Percentiles rank a stretch among this genome's conserved stretches.
These are phyloP conservation scores for Poeciliopsis retropinna DNA, from an alignment of 2,113 vertebrate genomes.

Conservation along the genomic window DNA sequence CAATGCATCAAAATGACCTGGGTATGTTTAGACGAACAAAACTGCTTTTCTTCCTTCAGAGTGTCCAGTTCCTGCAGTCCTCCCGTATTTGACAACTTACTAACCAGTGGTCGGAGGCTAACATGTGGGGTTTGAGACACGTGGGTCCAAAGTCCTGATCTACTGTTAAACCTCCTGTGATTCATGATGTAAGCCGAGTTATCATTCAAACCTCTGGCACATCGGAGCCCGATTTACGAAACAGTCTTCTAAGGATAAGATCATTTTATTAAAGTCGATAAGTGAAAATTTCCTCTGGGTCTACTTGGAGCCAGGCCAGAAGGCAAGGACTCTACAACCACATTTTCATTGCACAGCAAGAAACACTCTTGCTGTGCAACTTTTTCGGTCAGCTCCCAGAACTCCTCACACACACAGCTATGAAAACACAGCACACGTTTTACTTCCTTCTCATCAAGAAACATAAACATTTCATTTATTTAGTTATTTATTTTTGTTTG, in stretches of 20 bases:
- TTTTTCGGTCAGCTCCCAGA: conserved; percentile 39
- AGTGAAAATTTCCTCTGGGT: conserved; percentile 54
- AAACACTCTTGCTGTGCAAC: conserved; percentile 25
- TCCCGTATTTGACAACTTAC: neutral
- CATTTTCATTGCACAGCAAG: conserved; percentile 47
- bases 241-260: conserved; percentile 50
- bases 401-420: conserved; percentile 1
- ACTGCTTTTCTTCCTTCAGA: neutral
- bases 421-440: conserved; percentile 2
- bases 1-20: neutral
- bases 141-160: neutral
- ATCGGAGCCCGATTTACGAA: conserved; percentile 46
- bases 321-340: conserved; percentile 60
- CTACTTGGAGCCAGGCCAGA: conserved; percentile 59
- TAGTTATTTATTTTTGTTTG: neutral
- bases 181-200: neutral
- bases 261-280: conserved; percentile 50
- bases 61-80: neutral
- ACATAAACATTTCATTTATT: neutral
- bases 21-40: neutral
- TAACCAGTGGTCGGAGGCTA: neutral
- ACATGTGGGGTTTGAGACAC: neutral
- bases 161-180: neutral
- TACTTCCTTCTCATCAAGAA: conserved; percentile 9
- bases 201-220: conserved; percentile 51